Base-by-base conservation (phyloP, 2,888 invertebrate genomes). In the Cistogaster globosa region DNA sequence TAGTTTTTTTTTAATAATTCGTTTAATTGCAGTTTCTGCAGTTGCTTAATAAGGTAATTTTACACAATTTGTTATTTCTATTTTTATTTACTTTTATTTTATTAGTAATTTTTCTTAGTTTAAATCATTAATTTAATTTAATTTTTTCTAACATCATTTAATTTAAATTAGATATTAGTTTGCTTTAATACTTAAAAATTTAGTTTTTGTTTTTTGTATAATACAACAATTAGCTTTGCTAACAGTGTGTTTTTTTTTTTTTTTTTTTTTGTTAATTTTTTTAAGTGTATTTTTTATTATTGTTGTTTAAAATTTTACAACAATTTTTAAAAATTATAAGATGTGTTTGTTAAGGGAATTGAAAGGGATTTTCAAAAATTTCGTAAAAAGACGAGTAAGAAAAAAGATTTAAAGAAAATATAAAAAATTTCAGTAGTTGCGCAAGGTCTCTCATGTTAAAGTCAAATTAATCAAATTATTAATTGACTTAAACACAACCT, bases 141-240 rank as follows among this genome's bases (percentile, higher is more conserved):
- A n/a, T 7, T 14, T 67, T 60, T 58, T n/a, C 42, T 79, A 51
- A 67, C 22, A 51, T 78, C 32, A 79, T 55, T 80, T 86, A 16
- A 60, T 57, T 68, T 80, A 55, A 60, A 58, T 84, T 76, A 60
- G 69, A 85, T 75, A 69, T 60, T 84, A 55, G 57, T 75, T 79
- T 68, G 65, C 69, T 6, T 48, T 48, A 48, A 16, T 20, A 55
- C 32, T 38, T 65, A 42, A 42, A 12, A 42, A 2, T 42, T 42
- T 12, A 42, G 12, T 3, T 2, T 32, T 67, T 65, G 82, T 68
- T 83, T 77, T 32, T 32, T 32, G 32, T 87, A 88, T 88, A 88
- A 87, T 89, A 91, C 91, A 91, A 90, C 89, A 89, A 89, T 91
- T 91, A 91, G 92, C 92, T 91, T 89, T 88, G 91, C 91, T 91